phyloP scores from a whole-genome alignment of 2,888 invertebrate genomes.

The Kryphioiulus occultus region DNA sequence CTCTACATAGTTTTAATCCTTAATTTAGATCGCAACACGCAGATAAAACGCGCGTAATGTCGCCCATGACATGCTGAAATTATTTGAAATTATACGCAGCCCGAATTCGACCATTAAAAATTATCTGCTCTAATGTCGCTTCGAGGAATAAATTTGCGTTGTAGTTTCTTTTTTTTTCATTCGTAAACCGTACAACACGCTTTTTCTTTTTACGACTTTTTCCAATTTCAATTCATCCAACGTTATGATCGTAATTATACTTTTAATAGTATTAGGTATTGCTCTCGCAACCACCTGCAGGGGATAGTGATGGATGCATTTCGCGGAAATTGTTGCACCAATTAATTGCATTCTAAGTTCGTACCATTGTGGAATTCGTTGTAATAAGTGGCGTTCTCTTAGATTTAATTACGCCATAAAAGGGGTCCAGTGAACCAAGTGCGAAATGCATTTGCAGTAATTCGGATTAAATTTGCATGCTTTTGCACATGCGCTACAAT shows the following conservation, averaged over 20 bases:
- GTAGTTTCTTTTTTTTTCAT: neutral
- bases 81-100: neutral
- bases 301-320: neutral
- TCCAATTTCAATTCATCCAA: neutral
- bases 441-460: slow-evolving; percentile 31
- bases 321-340: neutral
- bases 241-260: slow-evolving; percentile 26
- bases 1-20: slow-evolving; percentile 22
- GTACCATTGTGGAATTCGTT: neutral
- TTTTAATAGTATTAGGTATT: neutral
- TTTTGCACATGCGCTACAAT: neutral
- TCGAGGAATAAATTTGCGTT: neutral
- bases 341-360: neutral
- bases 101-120: neutral
- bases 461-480: neutral
- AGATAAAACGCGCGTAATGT: neutral
- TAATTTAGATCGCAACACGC: slow-evolving; percentile 25
- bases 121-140: slow-evolving; percentile 19
- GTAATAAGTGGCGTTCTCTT: neutral
- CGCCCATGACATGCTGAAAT: slow-evolving; percentile 10
- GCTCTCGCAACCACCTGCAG: neutral
- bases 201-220: slow-evolving; percentile 20
- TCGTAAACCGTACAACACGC: neutral
- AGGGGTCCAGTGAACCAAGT: neutral
- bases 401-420: slow-evolving; percentile 8